Percentiles rank a stretch among this genome's conserved stretches.
These are phyloP conservation scores for Trissoscelio sp. DNA, from an alignment of 2,888 invertebrate species.

Conservation along the genomic window DNA sequence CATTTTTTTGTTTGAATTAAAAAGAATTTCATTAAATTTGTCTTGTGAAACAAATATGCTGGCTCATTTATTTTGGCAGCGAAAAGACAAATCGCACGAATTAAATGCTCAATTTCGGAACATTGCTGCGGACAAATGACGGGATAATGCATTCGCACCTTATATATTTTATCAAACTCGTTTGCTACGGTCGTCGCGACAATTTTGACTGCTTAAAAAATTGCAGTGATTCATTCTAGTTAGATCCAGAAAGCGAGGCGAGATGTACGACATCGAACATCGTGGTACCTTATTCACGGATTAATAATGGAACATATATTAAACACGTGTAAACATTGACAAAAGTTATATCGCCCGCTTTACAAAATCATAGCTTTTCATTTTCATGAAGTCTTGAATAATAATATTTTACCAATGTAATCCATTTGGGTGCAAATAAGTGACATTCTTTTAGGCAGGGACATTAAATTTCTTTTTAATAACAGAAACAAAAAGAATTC, in stretches of 20 bases:
- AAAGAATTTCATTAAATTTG: neutral
- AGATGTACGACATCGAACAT: constrained; percentile 27
- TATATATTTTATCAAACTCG: constrained; percentile 81
- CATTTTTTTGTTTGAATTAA: neutral
- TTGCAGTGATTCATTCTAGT: constrained; percentile 81
- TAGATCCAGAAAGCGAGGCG: constrained; percentile 71
- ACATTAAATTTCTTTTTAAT: constrained; percentile 1
- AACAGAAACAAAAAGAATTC: too few species aligned
- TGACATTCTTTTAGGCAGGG: neutral
- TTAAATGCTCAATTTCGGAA: constrained; percentile 62
- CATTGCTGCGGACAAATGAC: constrained; percentile 65
- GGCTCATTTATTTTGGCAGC: constrained; percentile 46
- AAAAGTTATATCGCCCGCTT: constrained; percentile 16
- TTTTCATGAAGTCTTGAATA: neutral
- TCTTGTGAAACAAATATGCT: constrained; percentile 3
- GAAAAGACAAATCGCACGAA: constrained; percentile 53
- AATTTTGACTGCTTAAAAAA: constrained; percentile 76
- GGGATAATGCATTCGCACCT: constrained; percentile 76
- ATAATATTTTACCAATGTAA: constrained; percentile 7
- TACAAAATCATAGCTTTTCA: constrained; percentile 25
- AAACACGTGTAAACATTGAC: constrained; percentile 35
- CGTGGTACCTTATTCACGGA: constrained; percentile 20
- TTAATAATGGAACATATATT: constrained; percentile 45
- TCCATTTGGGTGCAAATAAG: neutral
- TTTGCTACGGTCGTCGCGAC: constrained; percentile 73